Base-by-base conservation (phyloP, 2,888 invertebrate species). In the Caenorhabditis virilis region DNA sequence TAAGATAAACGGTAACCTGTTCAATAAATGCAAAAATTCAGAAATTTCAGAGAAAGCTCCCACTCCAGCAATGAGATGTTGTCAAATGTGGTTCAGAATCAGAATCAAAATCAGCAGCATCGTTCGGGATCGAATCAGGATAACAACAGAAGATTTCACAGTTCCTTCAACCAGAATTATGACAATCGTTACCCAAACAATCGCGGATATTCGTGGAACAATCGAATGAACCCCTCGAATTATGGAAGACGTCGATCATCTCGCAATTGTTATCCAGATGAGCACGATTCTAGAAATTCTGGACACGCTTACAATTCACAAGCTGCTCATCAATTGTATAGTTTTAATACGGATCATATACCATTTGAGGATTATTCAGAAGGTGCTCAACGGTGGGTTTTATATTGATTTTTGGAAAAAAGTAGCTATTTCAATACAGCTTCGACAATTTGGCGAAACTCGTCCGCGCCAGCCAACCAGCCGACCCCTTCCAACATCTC, bases 381-480 rank as follows among this genome's bases (percentile, higher is more conserved):
- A 42, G 54, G 54, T 26, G 58, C 64, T 13, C 50, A 51, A 35
- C 25, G 54, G 63, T 60, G 11, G 6, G 5, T 20, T 33, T 2
- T 27, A 16, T 2, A 2, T n/a, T 23, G 2, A 6, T 27, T 15
- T 2, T 22, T 13, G 4, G 27, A 11, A 25, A 20, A 16, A 16
- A 3, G 15, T 27, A 27, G 13, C 25, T 6, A 6, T 43, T 35
- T 27, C 46, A n/a, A n/a, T 58, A 20, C 30, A 63, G 58, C 51
- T 64, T 64, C 33, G 64, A 64, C 45, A 48, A 23, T 23, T 54
- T 64, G 22, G 64, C 64, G 23, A 54, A 58, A 16, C 22, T 64
- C 18, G 45, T 63, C 23, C 54, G 64, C 16, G 30, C 58, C 3
- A 58, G 42, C 15, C 46, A 50, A 7, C 64, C 64, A 4, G 38